phyloP scores from a whole-genome alignment of 2,797 vertebrate species.

The Ciconia nigra region DNA sequence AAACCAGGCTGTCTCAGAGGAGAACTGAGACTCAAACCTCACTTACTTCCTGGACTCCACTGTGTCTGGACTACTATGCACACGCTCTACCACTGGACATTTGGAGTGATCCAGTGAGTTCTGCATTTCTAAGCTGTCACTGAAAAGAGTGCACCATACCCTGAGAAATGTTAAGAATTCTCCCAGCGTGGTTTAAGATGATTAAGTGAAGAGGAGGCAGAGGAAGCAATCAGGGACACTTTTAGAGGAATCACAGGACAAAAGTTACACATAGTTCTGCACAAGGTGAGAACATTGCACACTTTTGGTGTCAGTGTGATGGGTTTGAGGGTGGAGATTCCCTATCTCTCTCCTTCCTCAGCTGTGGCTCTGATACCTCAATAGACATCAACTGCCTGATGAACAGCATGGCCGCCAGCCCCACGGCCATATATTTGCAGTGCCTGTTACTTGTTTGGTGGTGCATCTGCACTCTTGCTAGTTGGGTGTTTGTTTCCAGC shows the following conservation, averaged over 20 bases:
- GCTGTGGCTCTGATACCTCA: background rate
- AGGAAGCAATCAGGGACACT: background rate
- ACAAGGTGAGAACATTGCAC: background rate
- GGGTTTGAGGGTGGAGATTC: background rate
- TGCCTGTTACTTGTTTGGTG: background rate
- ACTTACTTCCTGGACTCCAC: background rate
- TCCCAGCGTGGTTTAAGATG: background rate
- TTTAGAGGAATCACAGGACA: background rate
- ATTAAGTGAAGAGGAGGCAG: background rate
- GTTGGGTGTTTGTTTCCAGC: background rate
- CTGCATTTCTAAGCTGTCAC: background rate
- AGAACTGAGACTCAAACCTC: background rate
- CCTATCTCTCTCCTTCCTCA: background rate
- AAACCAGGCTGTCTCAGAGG: background rate
- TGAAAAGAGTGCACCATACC: background rate
- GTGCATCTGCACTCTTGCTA: background rate
- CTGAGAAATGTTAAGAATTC: background rate
- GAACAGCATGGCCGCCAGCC: background rate
- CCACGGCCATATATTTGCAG: background rate
- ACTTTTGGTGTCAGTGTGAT: background rate
- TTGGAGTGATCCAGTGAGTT: background rate
- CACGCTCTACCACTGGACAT: background rate
- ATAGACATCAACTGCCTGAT: background rate
- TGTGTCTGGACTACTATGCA: background rate
- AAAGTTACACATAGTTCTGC: background rate